phyloP scores from a whole-genome alignment of 2,113 vertebrate species.

The Mesoclemmys tuberculata region DNA sequence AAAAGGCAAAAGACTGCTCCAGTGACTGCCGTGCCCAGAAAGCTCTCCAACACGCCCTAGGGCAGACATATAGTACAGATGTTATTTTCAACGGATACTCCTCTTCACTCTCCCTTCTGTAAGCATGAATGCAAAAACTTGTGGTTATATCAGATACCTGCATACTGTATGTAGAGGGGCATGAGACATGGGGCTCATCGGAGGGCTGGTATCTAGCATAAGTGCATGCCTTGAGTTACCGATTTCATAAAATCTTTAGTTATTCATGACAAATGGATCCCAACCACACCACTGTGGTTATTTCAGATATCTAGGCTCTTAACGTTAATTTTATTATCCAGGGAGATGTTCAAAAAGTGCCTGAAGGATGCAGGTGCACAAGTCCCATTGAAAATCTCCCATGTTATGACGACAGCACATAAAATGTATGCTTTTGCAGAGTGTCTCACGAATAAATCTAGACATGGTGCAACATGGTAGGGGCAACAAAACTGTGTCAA shows the following conservation, averaged over 20 bases:
- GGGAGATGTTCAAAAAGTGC: not conserved
- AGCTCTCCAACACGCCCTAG: slow-evolving; percentile 97
- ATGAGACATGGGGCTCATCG: fast-evolving
- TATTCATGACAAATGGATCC: fast-evolving
- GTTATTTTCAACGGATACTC: not conserved
- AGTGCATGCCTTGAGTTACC: fast-evolving
- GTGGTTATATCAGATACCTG: fast-evolving
- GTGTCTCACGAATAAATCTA: not conserved
- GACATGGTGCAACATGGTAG: fast-evolving
- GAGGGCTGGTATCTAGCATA: not conserved
- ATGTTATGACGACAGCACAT: fast-evolving
- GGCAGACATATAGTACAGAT: not conserved
- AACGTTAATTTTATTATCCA: fast-evolving
- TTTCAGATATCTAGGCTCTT: not conserved
- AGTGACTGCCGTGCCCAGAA: slow-evolving; percentile 92
- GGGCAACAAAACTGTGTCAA: not conserved
- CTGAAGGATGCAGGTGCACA: not conserved
- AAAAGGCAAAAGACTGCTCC: slow-evolving; percentile 94
- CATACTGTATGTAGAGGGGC: fast-evolving
- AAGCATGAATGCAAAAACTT: fast-evolving
- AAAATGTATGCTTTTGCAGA: fast-evolving
- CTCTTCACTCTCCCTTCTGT: not conserved
- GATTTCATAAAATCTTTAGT: fast-evolving
- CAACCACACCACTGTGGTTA: not conserved
- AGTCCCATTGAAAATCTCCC: not conserved